A percentile compares a stretch with the other conserved stretches of the same genome.
Conservation (phyloP, 2,113 vertebrate species). For the Hepsetus odoe region DNA sequence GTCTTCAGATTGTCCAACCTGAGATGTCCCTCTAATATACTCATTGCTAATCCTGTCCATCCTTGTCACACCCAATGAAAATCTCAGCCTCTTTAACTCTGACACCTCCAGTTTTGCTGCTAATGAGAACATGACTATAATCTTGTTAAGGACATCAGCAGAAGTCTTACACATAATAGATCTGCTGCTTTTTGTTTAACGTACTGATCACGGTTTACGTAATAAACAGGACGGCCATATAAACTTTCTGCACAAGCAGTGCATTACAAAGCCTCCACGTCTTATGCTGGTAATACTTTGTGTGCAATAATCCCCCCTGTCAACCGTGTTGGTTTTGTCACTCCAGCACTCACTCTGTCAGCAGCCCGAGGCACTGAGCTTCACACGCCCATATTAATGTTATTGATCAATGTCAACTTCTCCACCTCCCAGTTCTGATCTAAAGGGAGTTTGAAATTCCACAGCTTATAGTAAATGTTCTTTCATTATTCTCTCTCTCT, state of each 20-base stretch:
- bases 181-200: not conserved
- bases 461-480: constrained; percentile 57
- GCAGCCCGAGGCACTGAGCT: constrained; percentile 53
- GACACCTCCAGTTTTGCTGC: no score
- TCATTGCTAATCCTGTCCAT: no score
- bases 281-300: constrained; percentile 43
- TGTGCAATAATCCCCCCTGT: constrained; percentile 49
- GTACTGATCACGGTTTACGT: constrained; percentile 41
- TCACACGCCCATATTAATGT: constrained; percentile 69
- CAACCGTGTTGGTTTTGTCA: constrained; percentile 50
- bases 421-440: constrained; percentile 55
- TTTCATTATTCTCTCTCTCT: constrained; percentile 52
- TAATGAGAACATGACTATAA: no score
- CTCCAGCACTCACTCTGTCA: constrained; percentile 58
- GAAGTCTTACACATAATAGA: not conserved
- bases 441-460: constrained; percentile 37
- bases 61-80: no score
- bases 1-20: no score
- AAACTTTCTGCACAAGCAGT: constrained; percentile 26
- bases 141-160: no score
- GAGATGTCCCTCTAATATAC: no score
- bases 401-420: constrained; percentile 76
- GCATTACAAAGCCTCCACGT: constrained; percentile 22
- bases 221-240: constrained; percentile 24
- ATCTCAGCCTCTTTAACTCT: no score